Base-by-base conservation (phyloP, 2,888 invertebrate species). In the Thalpophila matura region DNA sequence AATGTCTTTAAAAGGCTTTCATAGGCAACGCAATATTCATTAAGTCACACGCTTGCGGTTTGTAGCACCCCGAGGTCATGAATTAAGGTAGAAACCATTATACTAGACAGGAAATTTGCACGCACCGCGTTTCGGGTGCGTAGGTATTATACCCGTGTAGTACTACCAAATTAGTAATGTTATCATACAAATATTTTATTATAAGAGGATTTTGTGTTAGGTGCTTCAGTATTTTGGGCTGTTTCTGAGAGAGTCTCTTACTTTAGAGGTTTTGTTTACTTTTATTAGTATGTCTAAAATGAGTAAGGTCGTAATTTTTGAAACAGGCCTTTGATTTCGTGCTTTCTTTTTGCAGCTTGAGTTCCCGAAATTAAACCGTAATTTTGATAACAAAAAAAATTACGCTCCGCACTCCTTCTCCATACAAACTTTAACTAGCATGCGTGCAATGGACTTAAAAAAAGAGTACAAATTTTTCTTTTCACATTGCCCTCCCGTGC, bases 71-170 rank as follows among this genome's bases (percentile, higher is more conserved):
- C 65, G 82, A 83, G 89, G 86, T 80, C 86, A 86, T 90, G 90
- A 91, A 90, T 90, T 89, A 88, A 87, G 88, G 86, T 83, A 80
- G 80, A 80, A 74, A 74, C 83, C 88, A 89, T 91, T 90, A 90
- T 81, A 68, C 76, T 65, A 87, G 89, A 86, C 90, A 89, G 90
- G 90, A 90, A 90, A 91, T 91, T 91, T 89, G 88, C 89, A 86
- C 84, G 81, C 81, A 77, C 64, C 80, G 80, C 81, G 76, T 86
- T 86, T 84, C 74, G 74, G 80, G 79, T 82, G 85, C 83, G 84
- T 85, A n/a, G n/a, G n/a, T n/a, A 80, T 82, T 83, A 83, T 72
- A 69, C 71, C 74, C 53, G 64, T 56, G 63, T 65, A 76, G 57
- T 68, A 64, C 63, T 51, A 61, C 63, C 65, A 66, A 77, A 74